Percentiles rank a stretch among this genome's conserved stretches.
phyloP scores from a whole-genome alignment of 2,888 invertebrate species.

The Lithophane ornitopus region DNA sequence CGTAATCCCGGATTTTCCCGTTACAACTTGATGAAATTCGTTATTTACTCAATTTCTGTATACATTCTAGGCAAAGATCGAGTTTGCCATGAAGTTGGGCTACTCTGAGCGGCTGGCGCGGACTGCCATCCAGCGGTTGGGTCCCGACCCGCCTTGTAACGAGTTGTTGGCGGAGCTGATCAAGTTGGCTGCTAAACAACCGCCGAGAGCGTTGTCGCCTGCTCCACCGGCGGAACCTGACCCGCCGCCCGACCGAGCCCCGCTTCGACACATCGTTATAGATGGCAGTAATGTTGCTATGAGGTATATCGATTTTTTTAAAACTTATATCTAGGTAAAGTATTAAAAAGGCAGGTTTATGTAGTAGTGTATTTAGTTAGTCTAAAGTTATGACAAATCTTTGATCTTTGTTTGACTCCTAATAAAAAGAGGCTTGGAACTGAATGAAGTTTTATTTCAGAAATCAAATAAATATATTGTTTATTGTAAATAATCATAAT shows the following conservation, averaged over 20 bases:
- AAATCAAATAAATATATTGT: slow-evolving; percentile 21
- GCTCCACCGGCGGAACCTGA: slow-evolving; percentile 80
- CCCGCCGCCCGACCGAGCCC: slow-evolving; percentile 81
- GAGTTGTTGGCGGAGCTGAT: slow-evolving; percentile 97
- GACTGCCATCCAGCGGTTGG: slow-evolving; percentile 95
- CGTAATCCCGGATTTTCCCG: not conserved
- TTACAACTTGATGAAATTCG: not conserved
- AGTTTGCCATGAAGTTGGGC: slow-evolving; percentile 97
- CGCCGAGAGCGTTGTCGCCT: slow-evolving; percentile 81
- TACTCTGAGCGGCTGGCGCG: slow-evolving; percentile 97
- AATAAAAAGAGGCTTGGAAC: not conserved
- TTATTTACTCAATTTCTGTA: slow-evolving; percentile 10
- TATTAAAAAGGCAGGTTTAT: not conserved
- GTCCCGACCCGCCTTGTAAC: slow-evolving; percentile 96
- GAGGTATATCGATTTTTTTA: slow-evolving; percentile 90
- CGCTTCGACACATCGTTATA: slow-evolving; percentile 95
- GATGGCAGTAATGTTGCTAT: slow-evolving; percentile 99
- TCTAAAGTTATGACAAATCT: not conserved
- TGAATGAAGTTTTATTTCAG: slow-evolving; percentile 7
- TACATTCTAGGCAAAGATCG: slow-evolving; percentile 91
- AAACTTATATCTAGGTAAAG: not conserved
- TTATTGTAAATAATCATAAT: slow-evolving; percentile 40
- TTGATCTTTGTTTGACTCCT: not conserved
- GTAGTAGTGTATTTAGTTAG: too few relatives aligned
- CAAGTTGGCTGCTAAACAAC: slow-evolving; percentile 92